Evolutionary conservation across 2,888 invertebrate species (phyloP).

Genomic region (Orthosia gracilis): DNA sequence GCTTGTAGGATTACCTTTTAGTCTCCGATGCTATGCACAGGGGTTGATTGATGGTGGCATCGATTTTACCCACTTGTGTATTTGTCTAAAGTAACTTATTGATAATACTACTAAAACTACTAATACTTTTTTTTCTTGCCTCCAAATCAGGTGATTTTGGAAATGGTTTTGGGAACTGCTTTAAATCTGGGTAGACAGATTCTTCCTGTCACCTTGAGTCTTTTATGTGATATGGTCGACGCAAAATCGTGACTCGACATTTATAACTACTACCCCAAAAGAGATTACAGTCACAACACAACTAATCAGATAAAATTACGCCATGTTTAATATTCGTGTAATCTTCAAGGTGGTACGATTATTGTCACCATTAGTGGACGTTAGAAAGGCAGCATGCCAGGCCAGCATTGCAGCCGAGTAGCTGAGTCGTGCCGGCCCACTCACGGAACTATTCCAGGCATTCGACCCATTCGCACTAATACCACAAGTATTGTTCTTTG

Average conservation of each 20-base stretch:
- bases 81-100: neutral
- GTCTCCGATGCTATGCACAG: neutral
- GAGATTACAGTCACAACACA: conserved; percentile 14
- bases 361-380: conserved; percentile 58
- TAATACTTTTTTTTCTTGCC: too few species aligned
- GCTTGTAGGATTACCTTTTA: conserved; percentile 10
- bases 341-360: conserved; percentile 47
- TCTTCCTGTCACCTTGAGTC: neutral
- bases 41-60: conserved; percentile 16
- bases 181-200: neutral
- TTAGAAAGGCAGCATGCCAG: conserved; percentile 62
- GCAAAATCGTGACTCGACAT: neutral
- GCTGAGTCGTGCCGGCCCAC: conserved; percentile 66
- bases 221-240: neutral
- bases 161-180: neutral
- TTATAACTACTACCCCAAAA: neutral
- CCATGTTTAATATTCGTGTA: conserved; percentile 39
- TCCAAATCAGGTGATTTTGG: neutral
- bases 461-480: conserved; percentile 68
- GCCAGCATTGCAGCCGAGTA: neutral
- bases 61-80: conserved; percentile 3
- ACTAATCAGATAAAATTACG: conserved; percentile 35
- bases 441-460: conserved; percentile 74
- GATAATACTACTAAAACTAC: too few species aligned
- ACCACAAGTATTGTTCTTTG: conserved; percentile 62